Percentiles rank a stretch among this genome's conserved stretches.
Conservation (phyloP, 2,113 vertebrate genomes). For the Sphaerodactylus townsendi region DNA sequence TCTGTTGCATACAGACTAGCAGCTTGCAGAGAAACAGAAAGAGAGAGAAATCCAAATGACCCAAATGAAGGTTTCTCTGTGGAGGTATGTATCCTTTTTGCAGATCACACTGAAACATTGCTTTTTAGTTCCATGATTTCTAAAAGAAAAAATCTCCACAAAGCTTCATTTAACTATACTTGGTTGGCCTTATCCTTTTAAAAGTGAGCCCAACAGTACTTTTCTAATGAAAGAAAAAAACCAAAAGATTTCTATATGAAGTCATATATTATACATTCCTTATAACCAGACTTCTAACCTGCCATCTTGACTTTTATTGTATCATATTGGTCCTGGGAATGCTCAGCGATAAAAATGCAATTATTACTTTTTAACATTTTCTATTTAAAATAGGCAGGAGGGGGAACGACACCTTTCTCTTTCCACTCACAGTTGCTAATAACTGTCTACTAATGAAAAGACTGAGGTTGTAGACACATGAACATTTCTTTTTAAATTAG, state of each 20-base stretch:
- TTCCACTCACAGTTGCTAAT: too few species aligned
- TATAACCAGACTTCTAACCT: neutral
- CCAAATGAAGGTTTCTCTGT: constrained; percentile 67
- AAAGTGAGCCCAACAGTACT: constrained; percentile 44
- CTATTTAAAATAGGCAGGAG: too few species aligned
- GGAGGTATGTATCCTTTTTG: constrained; percentile 57
- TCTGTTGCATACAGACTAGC: constrained; percentile 79
- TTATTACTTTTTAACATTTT: too few species aligned
- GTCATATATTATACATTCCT: constrained; percentile 20
- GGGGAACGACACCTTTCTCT: too few species aligned
- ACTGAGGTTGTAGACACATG: neutral
- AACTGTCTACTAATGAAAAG: too few species aligned
- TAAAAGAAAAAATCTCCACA: constrained; percentile 46
- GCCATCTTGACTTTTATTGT: constrained; percentile 12
- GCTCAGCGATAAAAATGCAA: too few species aligned
- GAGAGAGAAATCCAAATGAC: constrained; percentile 62
- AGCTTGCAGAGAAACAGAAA: constrained; percentile 71
- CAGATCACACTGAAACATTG: constrained; percentile 62
- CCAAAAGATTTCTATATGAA: constrained; percentile 14
- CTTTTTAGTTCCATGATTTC: constrained; percentile 45
- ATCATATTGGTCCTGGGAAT: neutral
- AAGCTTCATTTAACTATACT: constrained; percentile 48
- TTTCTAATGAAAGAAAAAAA: constrained; percentile 33
- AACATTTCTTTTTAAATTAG: too few species aligned
- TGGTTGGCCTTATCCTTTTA: constrained; percentile 47